These are phyloP conservation scores for Chaetops frenatus DNA, from an alignment of 2,113 vertebrate species.

Conservation along the genomic window DNA sequence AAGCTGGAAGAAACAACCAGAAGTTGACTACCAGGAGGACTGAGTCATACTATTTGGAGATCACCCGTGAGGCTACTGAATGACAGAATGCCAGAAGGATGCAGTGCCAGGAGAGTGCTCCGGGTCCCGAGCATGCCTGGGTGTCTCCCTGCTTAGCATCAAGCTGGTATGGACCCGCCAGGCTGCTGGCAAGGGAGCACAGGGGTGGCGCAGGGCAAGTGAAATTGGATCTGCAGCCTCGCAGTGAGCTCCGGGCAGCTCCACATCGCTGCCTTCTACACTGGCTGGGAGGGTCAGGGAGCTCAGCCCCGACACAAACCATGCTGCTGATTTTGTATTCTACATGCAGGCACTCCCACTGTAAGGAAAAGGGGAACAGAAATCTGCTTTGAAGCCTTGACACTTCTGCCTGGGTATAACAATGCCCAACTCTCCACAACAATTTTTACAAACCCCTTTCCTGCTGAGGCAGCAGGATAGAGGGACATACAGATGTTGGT, in stretches of 20 bases:
- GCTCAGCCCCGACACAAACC: neutral
- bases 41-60: conserved; percentile 29
- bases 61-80: conserved; percentile 10
- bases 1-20: conserved; percentile 20
- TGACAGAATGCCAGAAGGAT: neutral
- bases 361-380: neutral
- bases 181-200: neutral
- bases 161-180: neutral
- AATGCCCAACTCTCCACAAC: neutral
- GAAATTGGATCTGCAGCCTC: neutral
- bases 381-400: neutral
- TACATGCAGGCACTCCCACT: neutral
- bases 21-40: conserved; percentile 19
- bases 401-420: neutral
- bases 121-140: accelerated
- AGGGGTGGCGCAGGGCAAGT: accelerated
- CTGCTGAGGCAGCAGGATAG: neutral
- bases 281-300: neutral
- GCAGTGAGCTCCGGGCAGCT: accelerated
- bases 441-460: neutral
- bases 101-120: neutral
- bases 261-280: neutral
- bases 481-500: neutral
- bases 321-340: neutral
- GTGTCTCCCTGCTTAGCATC: neutral